Evolutionary conservation across 2,113 vertebrate genomes (phyloP).

Genomic region (Pachypanchax playfairii): DNA sequence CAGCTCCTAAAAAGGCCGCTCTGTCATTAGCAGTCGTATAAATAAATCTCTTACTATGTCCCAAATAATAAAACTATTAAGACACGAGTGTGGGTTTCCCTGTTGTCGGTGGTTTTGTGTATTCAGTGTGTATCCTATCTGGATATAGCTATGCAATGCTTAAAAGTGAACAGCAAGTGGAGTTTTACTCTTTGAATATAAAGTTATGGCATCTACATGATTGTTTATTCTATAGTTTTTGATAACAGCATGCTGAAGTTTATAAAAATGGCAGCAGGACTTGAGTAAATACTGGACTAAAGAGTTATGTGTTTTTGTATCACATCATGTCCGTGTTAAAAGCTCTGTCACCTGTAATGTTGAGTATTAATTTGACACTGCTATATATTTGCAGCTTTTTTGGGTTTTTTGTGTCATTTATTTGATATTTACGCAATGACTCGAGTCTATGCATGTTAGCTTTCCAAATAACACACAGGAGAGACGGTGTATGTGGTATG

Average conservation of each 20-base stretch:
- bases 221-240: conserved; percentile 48
- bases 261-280: conserved; percentile 7
- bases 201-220: conserved; percentile 35
- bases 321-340: neutral
- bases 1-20: conserved; percentile 26
- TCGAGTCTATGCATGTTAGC: conserved; percentile 38
- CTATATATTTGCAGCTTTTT: neutral
- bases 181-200: conserved; percentile 54
- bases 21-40: conserved; percentile 22
- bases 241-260: conserved; percentile 53
- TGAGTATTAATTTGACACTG: conserved; percentile 19
- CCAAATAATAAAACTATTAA: conserved; percentile 1
- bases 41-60: conserved; percentile 17
- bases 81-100: conserved; percentile 14
- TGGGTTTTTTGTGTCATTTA: neutral
- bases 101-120: conserved; percentile 12
- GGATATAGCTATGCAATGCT: conserved; percentile 73
- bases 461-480: conserved; percentile 18
- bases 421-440: conserved; percentile 6
- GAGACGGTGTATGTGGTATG: conserved; percentile 10
- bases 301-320: neutral
- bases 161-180: conserved; percentile 72
- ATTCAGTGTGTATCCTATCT: conserved; percentile 37
- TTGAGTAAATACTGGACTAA: neutral
- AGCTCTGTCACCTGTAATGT: neutral